Conservation (phyloP, 2,888 invertebrate genomes). For the Sthenelais limicola region DNA sequence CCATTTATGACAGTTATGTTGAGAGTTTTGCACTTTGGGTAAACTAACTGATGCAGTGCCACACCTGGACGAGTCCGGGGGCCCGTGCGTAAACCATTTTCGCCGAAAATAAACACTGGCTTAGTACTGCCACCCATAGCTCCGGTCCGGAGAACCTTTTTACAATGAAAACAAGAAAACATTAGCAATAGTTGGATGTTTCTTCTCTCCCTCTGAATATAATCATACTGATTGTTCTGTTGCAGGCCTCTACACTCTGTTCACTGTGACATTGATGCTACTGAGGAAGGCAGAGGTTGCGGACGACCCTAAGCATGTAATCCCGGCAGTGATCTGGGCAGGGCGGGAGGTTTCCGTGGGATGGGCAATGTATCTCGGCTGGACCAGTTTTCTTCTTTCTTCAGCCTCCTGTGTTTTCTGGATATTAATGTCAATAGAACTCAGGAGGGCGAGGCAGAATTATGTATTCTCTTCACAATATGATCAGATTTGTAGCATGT, state of each 20-base stretch:
- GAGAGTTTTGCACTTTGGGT: too few species aligned
- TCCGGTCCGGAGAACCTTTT: too few species aligned
- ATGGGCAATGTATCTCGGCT: slow-evolving; percentile 38
- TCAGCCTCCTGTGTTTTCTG: slow-evolving; percentile 32
- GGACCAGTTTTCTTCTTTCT: slow-evolving; percentile 29
- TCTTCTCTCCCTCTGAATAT: too few species aligned
- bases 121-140: too few species aligned
- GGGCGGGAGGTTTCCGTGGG: slow-evolving; percentile 30
- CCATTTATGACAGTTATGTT: too few species aligned
- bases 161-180: too few species aligned
- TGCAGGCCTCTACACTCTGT: slow-evolving; percentile 38
- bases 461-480: slow-evolving; percentile 38
- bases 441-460: slow-evolving; percentile 18
- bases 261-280: slow-evolving; percentile 38
- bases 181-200: too few species aligned
- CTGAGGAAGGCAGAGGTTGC: slow-evolving; percentile 24
- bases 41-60: too few species aligned
- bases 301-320: neutral
- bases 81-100: too few species aligned
- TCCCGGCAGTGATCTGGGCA: slow-evolving; percentile 27
- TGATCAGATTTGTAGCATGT: slow-evolving; percentile 45
- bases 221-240: too few species aligned
- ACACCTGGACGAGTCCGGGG: too few species aligned
- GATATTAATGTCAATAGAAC: slow-evolving; percentile 30
- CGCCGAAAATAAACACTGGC: too few species aligned